Evolutionary conservation across 64 coral and sea anemone genomes (phyloP).

Genomic region (Actinia equina): DNA sequence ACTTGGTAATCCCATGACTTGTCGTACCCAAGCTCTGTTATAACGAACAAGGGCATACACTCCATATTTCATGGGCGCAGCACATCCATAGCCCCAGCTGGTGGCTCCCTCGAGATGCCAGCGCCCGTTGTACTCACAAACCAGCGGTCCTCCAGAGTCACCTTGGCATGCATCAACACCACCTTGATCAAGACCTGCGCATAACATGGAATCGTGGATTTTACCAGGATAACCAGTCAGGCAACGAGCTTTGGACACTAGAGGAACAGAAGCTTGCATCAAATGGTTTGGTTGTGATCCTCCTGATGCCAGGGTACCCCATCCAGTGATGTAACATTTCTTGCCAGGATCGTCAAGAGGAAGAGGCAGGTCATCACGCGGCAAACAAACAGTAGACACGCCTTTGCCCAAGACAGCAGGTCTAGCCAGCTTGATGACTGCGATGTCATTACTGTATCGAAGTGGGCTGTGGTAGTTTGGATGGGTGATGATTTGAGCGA

Average conservation of each 20-base stretch:
- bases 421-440: conserved; percentile 41
- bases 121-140: conserved; percentile 34
- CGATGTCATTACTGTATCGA: conserved; percentile 45
- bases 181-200: conserved; percentile 36
- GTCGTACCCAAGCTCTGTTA: background rate
- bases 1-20: background rate
- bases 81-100: conserved; percentile 38
- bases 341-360: conserved; percentile 31
- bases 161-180: conserved; percentile 44
- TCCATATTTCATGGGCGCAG: conserved; percentile 2
- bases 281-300: conserved; percentile 22
- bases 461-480: conserved; percentile 19
- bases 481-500: conserved; percentile 28
- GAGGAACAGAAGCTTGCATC: conserved; percentile 36
- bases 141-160: conserved; percentile 43
- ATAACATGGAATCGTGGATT: conserved; percentile 47
- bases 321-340: conserved; percentile 47
- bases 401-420: conserved; percentile 29
- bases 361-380: background rate
- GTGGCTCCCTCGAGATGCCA: conserved; percentile 39
- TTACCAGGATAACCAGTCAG: conserved; percentile 22
- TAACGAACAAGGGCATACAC: conserved; percentile 30
- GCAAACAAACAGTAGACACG: conserved; percentile 35
- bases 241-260: conserved; percentile 21
- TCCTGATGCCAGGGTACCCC: conserved; percentile 40